These are phyloP conservation scores for Ennomos quercinarius DNA, from an alignment of 2,888 invertebrate genomes.

Conservation along the genomic window DNA sequence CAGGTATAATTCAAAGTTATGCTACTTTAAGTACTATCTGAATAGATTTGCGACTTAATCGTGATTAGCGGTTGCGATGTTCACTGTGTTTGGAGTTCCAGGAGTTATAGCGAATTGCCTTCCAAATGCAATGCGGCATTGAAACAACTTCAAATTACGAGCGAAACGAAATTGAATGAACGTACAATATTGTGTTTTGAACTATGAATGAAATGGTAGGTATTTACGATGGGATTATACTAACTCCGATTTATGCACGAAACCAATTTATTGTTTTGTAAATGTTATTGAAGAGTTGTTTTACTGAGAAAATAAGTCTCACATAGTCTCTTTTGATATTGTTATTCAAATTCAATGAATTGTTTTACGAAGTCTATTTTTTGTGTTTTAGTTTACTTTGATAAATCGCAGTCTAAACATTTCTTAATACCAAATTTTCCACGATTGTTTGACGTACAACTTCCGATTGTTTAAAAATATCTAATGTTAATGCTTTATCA, in stretches of 20 bases:
- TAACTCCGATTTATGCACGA: constrained; percentile 19
- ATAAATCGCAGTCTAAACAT: constrained; percentile 20
- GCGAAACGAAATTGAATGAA: constrained; percentile 20
- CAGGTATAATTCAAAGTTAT: constrained; percentile 35
- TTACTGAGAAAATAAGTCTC: neutral
- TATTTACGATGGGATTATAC: constrained; percentile 28
- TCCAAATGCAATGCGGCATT: constrained; percentile 29
- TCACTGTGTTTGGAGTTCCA: constrained; percentile 38
- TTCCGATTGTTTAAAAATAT: constrained; percentile 25
- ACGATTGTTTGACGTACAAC: constrained; percentile 26
- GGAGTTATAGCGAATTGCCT: constrained; percentile 36
- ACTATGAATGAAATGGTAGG: constrained; percentile 26
- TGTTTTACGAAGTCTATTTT: neutral
- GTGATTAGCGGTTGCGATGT: constrained; percentile 41
- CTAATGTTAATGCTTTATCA: constrained; percentile 19
- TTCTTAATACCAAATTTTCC: constrained; percentile 19
- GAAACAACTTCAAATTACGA: constrained; percentile 27
- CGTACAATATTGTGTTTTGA: constrained; percentile 24
- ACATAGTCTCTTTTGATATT: too few species aligned
- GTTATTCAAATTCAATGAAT: too few species aligned
- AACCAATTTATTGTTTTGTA: constrained; percentile 12
- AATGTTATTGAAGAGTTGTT: neutral
- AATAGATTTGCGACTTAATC: constrained; percentile 41
- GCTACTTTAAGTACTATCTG: constrained; percentile 33
- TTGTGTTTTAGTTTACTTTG: constrained; percentile 15